Evolutionary conservation across 2,797 vertebrate genomes (phyloP).

Genomic region (Cirrhinus molitorella): DNA sequence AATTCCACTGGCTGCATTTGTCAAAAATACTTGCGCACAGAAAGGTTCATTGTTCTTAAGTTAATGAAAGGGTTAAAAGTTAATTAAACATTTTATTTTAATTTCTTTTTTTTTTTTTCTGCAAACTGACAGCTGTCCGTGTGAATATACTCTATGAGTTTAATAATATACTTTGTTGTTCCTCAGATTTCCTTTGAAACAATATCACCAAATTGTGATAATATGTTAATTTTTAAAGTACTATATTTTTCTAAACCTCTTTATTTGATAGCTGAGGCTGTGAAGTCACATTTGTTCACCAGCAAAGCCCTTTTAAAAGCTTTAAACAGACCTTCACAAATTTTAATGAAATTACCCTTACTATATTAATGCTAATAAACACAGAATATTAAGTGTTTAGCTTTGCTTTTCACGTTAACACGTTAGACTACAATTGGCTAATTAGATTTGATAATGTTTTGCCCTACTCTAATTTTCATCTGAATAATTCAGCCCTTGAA

Average conservation of each 20-base stretch:
- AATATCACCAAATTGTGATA: not conserved
- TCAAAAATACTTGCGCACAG: not conserved
- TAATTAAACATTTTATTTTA: not conserved
- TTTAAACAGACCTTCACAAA: not conserved
- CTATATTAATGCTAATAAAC: not conserved
- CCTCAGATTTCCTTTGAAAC: not conserved
- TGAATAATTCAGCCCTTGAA: conserved; percentile 8
- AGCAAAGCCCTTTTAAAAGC: not conserved
- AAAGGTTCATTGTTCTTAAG: not conserved
- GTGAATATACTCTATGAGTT: not conserved
- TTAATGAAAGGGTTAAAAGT: not conserved
- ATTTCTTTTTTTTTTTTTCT: no score
- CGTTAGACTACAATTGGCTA: not conserved
- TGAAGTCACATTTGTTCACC: not conserved
- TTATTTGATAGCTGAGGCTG: not conserved
- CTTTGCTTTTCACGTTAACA: not conserved
- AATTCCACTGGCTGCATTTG: not conserved
- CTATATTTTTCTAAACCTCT: not conserved
- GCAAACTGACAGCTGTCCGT: not conserved
- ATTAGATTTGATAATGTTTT: conserved; percentile 25
- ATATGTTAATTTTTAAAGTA: not conserved
- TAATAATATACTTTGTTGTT: not conserved
- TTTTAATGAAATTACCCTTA: not conserved
- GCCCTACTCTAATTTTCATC: not conserved
- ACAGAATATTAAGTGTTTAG: not conserved